Percentiles rank a stretch among this genome's conserved stretches.
Conservation (phyloP, 2,113 vertebrate species). For the Eudyptes chrysolophus region DNA sequence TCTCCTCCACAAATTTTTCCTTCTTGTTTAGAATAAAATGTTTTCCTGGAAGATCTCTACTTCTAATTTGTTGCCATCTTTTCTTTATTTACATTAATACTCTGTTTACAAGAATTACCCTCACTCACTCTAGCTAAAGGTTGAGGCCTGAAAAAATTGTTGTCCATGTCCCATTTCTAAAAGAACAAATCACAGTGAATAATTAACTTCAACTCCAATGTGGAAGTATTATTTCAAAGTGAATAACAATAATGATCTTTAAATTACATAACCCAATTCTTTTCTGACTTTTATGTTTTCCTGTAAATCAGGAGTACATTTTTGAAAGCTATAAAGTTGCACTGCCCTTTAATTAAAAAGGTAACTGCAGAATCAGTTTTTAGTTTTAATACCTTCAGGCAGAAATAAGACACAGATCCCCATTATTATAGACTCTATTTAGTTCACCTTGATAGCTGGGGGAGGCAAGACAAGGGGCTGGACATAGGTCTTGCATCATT, state of each 20-base stretch:
- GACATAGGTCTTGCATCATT: background rate
- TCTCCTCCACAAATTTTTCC: background rate
- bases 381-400: background rate
- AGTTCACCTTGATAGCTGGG: background rate
- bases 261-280: constrained; percentile 8
- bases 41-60: background rate
- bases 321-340: constrained; percentile 9
- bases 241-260: constrained; percentile 34
- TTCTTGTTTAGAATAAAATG: background rate
- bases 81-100: constrained; percentile 18
- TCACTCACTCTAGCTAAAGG: constrained; percentile 46
- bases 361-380: background rate
- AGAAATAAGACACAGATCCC: background rate
- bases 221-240: constrained; percentile 32
- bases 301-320: constrained; percentile 17
- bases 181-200: constrained; percentile 24
- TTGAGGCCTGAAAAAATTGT: constrained; percentile 31
- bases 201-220: background rate
- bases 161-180: background rate
- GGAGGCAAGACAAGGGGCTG: background rate
- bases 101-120: constrained; percentile 40
- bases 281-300: constrained; percentile 43
- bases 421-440: background rate
- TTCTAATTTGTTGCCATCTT: constrained; percentile 4
- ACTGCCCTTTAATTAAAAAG: constrained; percentile 47